Evolutionary conservation across 2,888 invertebrate species (phyloP).

Genomic region (Theodoxus fluviatilis): DNA sequence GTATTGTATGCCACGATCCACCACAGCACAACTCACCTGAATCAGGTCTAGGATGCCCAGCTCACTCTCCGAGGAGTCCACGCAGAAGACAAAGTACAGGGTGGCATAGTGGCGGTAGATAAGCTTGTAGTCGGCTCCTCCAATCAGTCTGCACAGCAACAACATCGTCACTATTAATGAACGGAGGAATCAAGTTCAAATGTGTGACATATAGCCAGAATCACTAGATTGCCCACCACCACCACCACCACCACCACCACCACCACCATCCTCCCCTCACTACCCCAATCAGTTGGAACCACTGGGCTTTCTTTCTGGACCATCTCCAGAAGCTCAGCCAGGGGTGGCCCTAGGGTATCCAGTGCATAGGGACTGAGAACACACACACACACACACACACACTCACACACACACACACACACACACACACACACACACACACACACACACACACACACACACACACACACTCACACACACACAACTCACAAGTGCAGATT

Average conservation of each 20-base stretch:
- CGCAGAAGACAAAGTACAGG: conserved; percentile 98
- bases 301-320: too few relatives aligned
- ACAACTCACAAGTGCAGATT: too few relatives aligned
- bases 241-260: too few relatives aligned
- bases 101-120: conserved; percentile 97
- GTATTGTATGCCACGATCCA: too few relatives aligned
- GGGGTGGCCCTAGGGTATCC: too few relatives aligned
- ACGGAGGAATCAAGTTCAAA: neutral
- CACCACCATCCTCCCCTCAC: too few relatives aligned
- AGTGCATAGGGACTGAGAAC: too few relatives aligned
- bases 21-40: conserved; percentile 72
- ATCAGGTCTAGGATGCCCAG: conserved; percentile 96
- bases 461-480: neutral
- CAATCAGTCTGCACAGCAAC: conserved; percentile 79
- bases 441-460: conserved; percentile 17
- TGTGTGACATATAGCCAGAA: too few relatives aligned
- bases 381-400: neutral
- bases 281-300: too few relatives aligned
- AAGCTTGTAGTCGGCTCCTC: conserved; percentile 96
- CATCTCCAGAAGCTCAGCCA: too few relatives aligned
- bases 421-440: neutral
- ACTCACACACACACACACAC: neutral
- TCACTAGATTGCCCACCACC: too few relatives aligned
- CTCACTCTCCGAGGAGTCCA: conserved; percentile 98
- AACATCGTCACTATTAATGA: neutral